These are phyloP conservation scores for Trichopoda pennipes DNA, from an alignment of 2,888 invertebrate species.

Conservation along the genomic window DNA sequence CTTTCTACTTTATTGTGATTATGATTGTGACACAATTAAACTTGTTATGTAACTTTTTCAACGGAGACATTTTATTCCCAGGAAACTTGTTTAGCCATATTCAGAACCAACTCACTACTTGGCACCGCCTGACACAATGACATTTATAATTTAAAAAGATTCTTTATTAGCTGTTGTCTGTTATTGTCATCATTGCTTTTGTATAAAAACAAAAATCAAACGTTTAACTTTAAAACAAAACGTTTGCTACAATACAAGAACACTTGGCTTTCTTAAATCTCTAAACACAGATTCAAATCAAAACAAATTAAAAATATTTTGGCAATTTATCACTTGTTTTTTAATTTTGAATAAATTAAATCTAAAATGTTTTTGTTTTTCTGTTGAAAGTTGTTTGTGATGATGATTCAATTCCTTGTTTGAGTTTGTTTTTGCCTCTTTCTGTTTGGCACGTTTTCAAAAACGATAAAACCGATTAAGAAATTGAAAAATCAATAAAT, in stretches of 20 bases:
- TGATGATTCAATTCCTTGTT: slow-evolving; percentile 28
- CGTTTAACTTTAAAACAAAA: not conserved
- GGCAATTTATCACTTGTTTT: slow-evolving; percentile 35
- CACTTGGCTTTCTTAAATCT: slow-evolving; percentile 6
- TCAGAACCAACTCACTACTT: slow-evolving; percentile 15
- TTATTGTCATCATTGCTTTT: not conserved
- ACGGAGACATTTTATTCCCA: slow-evolving; percentile 11
- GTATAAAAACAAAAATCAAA: slow-evolving; percentile 1
- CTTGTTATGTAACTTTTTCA: slow-evolving; percentile 29
- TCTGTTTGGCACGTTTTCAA: slow-evolving; percentile 33
- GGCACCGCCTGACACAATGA: slow-evolving; percentile 49
- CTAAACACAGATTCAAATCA: slow-evolving; percentile 14
- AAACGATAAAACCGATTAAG: slow-evolving; percentile 26
- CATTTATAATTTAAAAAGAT: slow-evolving; percentile 21
- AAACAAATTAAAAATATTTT: slow-evolving; percentile 16
- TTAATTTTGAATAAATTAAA: slow-evolving; percentile 10
- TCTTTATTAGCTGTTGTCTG: slow-evolving; percentile 10
- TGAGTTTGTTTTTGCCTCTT: not conserved
- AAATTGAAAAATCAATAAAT: slow-evolving; percentile 41
- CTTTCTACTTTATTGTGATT: not conserved
- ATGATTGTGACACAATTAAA: not conserved
- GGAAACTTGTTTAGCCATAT: slow-evolving; percentile 39
- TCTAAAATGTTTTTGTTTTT: slow-evolving; percentile 1
- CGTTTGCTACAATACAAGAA: not conserved
- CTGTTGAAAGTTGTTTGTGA: not conserved